Percentiles rank a stretch among this genome's conserved stretches.
These are phyloP conservation scores for Microcebus murinus DNA, from an alignment of 2,113 vertebrate genomes.

Conservation along the genomic window DNA sequence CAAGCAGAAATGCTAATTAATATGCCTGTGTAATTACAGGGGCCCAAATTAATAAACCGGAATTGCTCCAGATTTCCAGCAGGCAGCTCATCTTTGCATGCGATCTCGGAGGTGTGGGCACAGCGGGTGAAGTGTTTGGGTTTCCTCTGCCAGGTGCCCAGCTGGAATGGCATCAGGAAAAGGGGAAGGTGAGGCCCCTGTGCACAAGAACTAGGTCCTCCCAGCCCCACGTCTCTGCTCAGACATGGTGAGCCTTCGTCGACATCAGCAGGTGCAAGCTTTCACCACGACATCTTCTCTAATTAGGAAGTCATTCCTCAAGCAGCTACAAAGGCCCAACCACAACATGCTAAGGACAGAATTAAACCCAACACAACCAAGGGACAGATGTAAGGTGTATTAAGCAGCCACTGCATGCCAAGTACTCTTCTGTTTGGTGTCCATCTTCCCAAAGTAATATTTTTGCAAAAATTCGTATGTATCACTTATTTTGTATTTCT, in stretches of 20 bases:
- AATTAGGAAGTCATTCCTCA: conserved; percentile 8
- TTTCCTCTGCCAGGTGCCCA: conserved; percentile 31
- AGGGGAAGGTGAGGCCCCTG: neutral
- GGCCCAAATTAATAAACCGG: conserved; percentile 61
- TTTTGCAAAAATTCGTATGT: neutral
- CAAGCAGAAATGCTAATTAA: conserved; percentile 73
- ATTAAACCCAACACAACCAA: neutral
- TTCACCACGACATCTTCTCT: neutral
- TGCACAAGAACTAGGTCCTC: neutral
- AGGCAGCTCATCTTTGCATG: neutral
- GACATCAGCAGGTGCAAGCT: neutral
- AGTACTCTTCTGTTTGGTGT: neutral
- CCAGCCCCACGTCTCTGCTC: neutral
- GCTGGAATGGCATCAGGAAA: conserved; percentile 27
- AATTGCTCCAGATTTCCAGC: conserved; percentile 48
- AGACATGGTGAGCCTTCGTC: neutral
- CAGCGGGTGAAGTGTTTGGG: neutral
- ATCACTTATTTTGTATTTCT: neutral
- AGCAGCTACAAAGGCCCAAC: too few relatives aligned
- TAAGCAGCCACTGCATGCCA: neutral
- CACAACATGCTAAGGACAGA: neutral
- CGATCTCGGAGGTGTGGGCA: conserved; percentile 28
- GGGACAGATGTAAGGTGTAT: neutral
- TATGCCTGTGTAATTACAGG: conserved; percentile 73
- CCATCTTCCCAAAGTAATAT: conserved; percentile 6